These are phyloP conservation scores for Chaenocephalus aceratus DNA, from an alignment of 2,113 vertebrate species.

Conservation along the genomic window DNA sequence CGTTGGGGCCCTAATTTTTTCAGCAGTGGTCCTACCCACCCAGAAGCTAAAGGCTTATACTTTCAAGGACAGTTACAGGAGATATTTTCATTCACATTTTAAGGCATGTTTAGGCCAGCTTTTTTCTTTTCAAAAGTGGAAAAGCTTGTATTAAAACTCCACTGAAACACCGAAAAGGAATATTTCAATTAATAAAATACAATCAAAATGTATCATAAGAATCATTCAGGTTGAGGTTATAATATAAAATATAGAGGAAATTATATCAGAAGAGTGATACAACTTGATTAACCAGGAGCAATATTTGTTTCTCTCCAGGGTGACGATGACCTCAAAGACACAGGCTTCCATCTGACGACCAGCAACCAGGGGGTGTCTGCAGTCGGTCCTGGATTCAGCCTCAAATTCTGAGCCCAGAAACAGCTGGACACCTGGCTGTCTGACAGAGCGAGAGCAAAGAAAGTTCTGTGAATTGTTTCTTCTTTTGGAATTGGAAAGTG, in stretches of 20 bases:
- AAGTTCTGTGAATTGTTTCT: constrained; percentile 42
- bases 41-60: constrained; percentile 24
- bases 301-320: constrained; percentile 81
- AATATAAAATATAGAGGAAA: too few species aligned
- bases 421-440: constrained; percentile 5
- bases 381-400: constrained; percentile 95
- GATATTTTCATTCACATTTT: background rate
- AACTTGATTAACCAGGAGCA: background rate
- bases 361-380: constrained; percentile 96
- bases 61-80: constrained; percentile 18
- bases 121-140: constrained; percentile 24
- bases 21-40: constrained; percentile 60
- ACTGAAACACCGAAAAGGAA: constrained; percentile 3
- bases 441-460: constrained; percentile 13
- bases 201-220: constrained; percentile 2
- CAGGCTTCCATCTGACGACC: constrained; percentile 95
- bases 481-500: constrained; percentile 25
- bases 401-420: constrained; percentile 89
- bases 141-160: background rate
- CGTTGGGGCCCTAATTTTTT: constrained; percentile 69
- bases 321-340: constrained; percentile 95
- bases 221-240: background rate
- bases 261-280: background rate
- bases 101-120: constrained; percentile 14
- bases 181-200: background rate